Base-by-base conservation (phyloP, 2,113 vertebrate genomes). In the Psettodes erumei region DNA sequence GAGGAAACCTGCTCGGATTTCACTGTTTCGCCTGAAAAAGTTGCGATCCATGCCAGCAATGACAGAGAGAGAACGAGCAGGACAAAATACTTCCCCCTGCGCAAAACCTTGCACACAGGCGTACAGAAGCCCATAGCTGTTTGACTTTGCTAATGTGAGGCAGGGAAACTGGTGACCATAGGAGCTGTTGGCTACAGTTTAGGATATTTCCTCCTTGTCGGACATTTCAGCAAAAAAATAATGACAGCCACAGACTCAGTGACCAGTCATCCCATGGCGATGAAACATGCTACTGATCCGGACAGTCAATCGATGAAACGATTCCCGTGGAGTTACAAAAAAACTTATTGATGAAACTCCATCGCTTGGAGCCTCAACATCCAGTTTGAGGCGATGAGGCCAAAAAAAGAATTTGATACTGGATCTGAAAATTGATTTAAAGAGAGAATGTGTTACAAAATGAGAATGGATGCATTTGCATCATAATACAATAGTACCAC, bases 41-140 rank as follows among this genome's bases (percentile, higher is more conserved):
- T 92, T 48, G 92, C 89, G 6, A 94, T 84, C 97, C 96, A 98
- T 0, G 89, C 94, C n/a, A 97, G 87, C 79, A 95, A 77, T 0
- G 89, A 92, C 2, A 95, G 60, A 9, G 91, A 93, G 18, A 96
- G 56, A 30, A 91, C 58, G 1, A 97, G 73, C 21, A 97, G 84
- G 2, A 97, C 33, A 65, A 97, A 27, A 9, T 93, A 88, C 54
- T 94, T 96, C 27, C 94, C 86, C 55, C 89, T 95, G 66, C 92
- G 91, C 30, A 92, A 90, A 42, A 93, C 18, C 47, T 90, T 95
- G 74, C 73, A 87, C 60, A 85, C 7, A 33, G 81, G 75, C 9
- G 71, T 78, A 82, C 68, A 93, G 60, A 87, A 73, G 64, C 90
- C 93, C 97, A 98, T 98, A 71, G 68, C 77, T 84, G 66, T n/a